Conservation (phyloP, 2,888 invertebrate species). For the Harpagoxenus sublaevis region DNA sequence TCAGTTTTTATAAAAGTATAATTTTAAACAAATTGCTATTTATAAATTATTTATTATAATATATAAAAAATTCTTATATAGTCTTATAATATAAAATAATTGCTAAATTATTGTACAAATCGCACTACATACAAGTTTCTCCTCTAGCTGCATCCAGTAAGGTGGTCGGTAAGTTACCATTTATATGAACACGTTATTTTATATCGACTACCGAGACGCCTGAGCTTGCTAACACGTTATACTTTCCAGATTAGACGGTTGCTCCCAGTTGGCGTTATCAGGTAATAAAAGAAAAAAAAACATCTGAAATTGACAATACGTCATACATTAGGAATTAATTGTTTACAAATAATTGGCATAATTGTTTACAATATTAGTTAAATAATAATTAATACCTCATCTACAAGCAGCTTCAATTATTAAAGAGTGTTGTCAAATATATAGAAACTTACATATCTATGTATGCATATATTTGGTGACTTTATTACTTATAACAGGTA, state of each 20-base stretch:
- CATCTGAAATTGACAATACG: not conserved
- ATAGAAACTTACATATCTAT: too few relatives aligned
- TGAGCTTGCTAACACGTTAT: not conserved
- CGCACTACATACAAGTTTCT: not conserved
- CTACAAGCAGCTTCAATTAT: not conserved
- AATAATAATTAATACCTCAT: not conserved
- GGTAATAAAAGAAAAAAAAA: not conserved
- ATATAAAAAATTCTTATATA: not conserved
- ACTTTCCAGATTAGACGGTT: not conserved
- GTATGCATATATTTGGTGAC: not conserved
- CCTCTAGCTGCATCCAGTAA: not conserved
- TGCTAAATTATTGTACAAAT: not conserved
- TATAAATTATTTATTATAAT: not conserved
- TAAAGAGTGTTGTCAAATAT: not conserved
- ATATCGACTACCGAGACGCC: constrained; percentile 13
- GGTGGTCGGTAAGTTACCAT: constrained; percentile 12
- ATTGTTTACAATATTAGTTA: not conserved
- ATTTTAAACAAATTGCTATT: not conserved
- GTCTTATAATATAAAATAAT: not conserved
- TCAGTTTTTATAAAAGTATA: not conserved
- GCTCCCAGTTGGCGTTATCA: not conserved
- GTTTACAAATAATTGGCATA: not conserved
- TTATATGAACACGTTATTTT: not conserved
- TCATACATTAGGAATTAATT: not conserved
- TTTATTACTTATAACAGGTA: not conserved